phyloP scores from a whole-genome alignment of 2,113 vertebrate species.

The Podocnemis expansa region DNA sequence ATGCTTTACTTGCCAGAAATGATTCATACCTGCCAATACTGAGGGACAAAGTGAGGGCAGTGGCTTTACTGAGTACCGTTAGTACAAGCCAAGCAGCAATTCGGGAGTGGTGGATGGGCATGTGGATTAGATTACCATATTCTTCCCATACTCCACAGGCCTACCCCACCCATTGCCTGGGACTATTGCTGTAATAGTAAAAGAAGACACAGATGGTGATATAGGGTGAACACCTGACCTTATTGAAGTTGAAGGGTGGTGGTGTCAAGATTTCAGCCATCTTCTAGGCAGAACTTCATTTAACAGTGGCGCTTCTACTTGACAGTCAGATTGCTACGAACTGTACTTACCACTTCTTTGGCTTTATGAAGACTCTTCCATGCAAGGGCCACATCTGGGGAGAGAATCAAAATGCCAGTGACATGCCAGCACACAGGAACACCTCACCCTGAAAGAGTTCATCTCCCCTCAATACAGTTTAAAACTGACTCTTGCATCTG shows the following conservation, averaged over 20 bases:
- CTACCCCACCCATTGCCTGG: neutral
- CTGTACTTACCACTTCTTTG: neutral
- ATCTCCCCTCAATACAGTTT: fast-evolving
- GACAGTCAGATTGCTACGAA: neutral
- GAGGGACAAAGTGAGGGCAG: neutral
- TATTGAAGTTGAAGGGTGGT: neutral
- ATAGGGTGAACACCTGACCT: neutral
- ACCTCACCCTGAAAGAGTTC: fast-evolving
- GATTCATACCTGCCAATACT: neutral
- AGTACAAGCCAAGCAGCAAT: neutral
- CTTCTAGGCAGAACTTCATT: neutral
- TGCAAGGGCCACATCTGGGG: constrained; percentile 5
- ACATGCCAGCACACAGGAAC: neutral
- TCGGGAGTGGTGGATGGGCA: too few species aligned
- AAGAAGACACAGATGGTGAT: neutral
- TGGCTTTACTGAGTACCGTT: neutral
- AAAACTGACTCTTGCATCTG: neutral
- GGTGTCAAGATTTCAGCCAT: neutral
- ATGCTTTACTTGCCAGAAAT: neutral
- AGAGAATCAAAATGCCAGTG: neutral
- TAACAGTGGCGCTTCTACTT: neutral
- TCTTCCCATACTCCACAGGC: neutral
- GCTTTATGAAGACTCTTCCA: constrained; percentile 15
- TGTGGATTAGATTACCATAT: too few species aligned
- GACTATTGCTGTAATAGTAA: neutral